Evolutionary conservation across 2,113 vertebrate genomes (phyloP).

Genomic region (Ranitomeya imitator): DNA sequence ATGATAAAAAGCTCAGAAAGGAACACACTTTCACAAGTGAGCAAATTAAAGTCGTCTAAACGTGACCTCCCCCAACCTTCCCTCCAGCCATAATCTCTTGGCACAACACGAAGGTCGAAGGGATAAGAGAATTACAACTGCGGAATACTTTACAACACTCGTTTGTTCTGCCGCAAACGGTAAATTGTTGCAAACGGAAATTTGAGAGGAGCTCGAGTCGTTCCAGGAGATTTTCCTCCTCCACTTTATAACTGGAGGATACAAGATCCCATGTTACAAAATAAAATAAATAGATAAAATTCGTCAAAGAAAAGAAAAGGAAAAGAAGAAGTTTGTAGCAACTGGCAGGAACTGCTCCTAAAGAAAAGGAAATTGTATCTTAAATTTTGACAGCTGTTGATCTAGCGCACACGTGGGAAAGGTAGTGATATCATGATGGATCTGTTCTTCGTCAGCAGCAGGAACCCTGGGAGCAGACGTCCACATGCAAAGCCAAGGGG

Average conservation of each 20-base stretch:
- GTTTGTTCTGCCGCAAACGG: background rate
- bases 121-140: constrained; percentile 19
- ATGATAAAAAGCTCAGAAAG: background rate
- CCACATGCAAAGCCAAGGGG: background rate
- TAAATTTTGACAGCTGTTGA: constrained; percentile 42
- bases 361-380: constrained; percentile 42
- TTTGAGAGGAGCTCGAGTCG: background rate
- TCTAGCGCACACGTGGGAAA: constrained; percentile 46
- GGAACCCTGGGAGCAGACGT: constrained; percentile 25
- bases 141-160: constrained; percentile 7
- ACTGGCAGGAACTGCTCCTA: constrained; percentile 46
- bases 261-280: constrained; percentile 18
- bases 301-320: constrained; percentile 12
- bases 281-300: constrained; percentile 24
- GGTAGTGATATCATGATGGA: constrained; percentile 49
- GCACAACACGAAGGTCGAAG: constrained; percentile 3
- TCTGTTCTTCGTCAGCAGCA: constrained; percentile 45
- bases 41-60: background rate
- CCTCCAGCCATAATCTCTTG: background rate
- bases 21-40: background rate
- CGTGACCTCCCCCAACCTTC: background rate
- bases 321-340: constrained; percentile 20
- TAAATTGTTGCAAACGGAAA: constrained; percentile 2
- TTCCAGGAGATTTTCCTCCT: constrained; percentile 22
- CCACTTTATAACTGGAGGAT: constrained; percentile 4